phyloP scores from a whole-genome alignment of 2,888 invertebrate species.

The Marronus borbonicus region DNA sequence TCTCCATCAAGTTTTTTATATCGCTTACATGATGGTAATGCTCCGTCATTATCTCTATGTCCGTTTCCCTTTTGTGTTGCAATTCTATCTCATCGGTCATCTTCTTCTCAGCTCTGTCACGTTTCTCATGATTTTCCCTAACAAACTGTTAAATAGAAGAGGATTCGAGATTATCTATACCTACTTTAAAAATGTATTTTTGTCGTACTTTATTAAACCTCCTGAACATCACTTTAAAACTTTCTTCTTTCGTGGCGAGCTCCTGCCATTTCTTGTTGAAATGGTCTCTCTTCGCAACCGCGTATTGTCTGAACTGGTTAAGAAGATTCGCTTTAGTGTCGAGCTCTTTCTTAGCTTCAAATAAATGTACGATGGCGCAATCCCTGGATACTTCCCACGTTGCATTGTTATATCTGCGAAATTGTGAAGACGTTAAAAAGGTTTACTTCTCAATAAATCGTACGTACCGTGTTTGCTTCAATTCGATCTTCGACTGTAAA shows the following conservation, averaged over 20 bases:
- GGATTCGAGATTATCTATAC: neutral
- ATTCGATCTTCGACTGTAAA: neutral
- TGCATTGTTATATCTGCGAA: neutral
- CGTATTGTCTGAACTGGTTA: neutral
- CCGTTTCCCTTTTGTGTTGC: slow-evolving; percentile 70
- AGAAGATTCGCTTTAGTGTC: neutral
- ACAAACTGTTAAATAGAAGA: slow-evolving; percentile 71
- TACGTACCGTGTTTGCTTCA: neutral
- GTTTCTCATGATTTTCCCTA: slow-evolving; percentile 78
- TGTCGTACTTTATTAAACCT: slow-evolving; percentile 74
- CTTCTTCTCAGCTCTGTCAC: slow-evolving; percentile 75
- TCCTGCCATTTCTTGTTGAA: slow-evolving; percentile 75
- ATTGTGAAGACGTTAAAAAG: neutral
- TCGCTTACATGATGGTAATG: slow-evolving; percentile 72
- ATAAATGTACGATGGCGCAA: neutral
- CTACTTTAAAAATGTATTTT: neutral
- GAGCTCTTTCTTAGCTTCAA: neutral
- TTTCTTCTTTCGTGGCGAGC: slow-evolving; percentile 72
- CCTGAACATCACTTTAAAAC: slow-evolving; percentile 75
- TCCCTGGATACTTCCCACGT: slow-evolving; percentile 23
- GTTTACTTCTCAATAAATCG: neutral
- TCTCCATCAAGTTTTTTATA: slow-evolving; percentile 74
- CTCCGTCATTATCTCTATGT: slow-evolving; percentile 72
- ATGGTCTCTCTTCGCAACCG: slow-evolving; percentile 64
- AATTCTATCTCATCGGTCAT: slow-evolving; percentile 73